Evolutionary conservation across 2,113 vertebrate species (phyloP).

Genomic region (Alectura lathami): DNA sequence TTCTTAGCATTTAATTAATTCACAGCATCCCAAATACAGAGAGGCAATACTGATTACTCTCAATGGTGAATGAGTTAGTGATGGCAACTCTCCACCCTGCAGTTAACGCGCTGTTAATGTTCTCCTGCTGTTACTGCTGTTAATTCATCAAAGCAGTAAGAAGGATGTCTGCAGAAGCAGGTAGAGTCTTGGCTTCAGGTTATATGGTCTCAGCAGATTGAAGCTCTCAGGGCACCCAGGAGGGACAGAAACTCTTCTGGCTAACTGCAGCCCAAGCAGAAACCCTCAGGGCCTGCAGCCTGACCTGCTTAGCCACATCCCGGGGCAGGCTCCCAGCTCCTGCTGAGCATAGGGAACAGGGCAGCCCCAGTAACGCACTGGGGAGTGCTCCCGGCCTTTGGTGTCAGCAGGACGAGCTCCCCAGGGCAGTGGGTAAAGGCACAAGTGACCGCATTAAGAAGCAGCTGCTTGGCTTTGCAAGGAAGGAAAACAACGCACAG

Average conservation of each 20-base stretch:
- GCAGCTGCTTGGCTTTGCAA: neutral
- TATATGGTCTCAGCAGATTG: neutral
- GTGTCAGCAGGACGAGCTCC: neutral
- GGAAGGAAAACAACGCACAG: neutral
- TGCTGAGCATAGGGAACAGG: accelerated
- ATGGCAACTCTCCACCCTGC: neutral
- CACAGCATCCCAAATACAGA: neutral
- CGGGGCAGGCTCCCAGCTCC: neutral
- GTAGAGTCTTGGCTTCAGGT: neutral
- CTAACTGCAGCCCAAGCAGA: neutral
- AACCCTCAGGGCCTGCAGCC: neutral
- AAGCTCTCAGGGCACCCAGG: neutral
- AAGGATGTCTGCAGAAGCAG: neutral
- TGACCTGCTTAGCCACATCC: neutral
- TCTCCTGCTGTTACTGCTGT: neutral
- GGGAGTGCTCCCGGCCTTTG: neutral
- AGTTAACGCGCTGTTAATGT: conserved; percentile 1
- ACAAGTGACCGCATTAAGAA: neutral
- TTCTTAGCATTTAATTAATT: conserved; percentile 41
- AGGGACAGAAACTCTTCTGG: neutral
- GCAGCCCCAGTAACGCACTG: neutral
- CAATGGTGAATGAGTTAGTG: neutral
- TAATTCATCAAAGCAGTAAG: neutral
- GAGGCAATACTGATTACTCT: conserved; percentile 5
- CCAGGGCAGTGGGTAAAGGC: neutral